Base-by-base conservation (phyloP, 2,113 vertebrate species). In the Sitta europaea region DNA sequence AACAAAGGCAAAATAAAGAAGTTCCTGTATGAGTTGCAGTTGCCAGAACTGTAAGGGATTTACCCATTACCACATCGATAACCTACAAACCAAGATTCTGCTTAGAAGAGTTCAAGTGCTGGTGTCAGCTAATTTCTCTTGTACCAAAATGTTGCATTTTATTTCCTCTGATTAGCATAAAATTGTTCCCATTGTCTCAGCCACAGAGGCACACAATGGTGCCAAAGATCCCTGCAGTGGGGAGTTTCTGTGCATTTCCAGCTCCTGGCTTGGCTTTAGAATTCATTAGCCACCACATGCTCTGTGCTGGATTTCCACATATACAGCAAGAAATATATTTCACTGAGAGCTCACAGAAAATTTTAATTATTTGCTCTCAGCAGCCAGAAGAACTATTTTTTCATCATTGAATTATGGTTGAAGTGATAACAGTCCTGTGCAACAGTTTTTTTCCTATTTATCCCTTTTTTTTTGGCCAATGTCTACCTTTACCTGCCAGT, bases 111-210 rank as follows among this genome's bases (percentile, higher is more conserved):
- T 25, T 91, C 67, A 85, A 92, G 48, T 50, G 65, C 78, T 77
- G 87, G 80, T 92, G 94, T 94, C 28, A 92, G 54, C 92, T 95
- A 95, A 92, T 97, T 96, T 97, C 96, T 82, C 96, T 96, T 92
- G 96, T 98, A 97, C 97, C 65, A 95, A 98, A 98, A 98, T 54
- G 74, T 75, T 91, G 97, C 97, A 98, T 98, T 98, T 98, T 98
- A 97, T 98, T 98, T 98, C 98, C 87, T 29, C 98, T 98, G 98
- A 99, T 99, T 98, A 99, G 98, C 99, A 99, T 99, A 99, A 99
- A 99, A 99, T 99, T 99, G 98, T 96, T 97, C 96, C 97, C 97
- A 98, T 99, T 99, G 98, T 99, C 98, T 98, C 98, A 97, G 93
- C 58, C 81, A 78, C 92, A 86, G 90, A 85, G 68, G 96, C 97